Conservation (phyloP, 2,113 vertebrate genomes). For the Rissa tridactyla region DNA sequence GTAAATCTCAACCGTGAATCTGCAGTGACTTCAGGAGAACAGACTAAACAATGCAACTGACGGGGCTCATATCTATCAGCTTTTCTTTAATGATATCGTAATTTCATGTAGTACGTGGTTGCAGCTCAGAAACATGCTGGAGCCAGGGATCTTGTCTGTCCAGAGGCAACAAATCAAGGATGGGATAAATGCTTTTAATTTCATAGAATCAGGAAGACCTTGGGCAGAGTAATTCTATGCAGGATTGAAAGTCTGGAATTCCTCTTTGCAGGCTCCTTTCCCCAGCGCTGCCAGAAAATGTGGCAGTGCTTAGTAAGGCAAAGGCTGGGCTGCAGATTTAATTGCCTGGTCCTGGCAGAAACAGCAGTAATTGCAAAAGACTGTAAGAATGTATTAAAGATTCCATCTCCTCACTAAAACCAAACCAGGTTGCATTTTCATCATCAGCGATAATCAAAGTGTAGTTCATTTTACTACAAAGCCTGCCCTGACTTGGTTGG, state of each 20-base stretch:
- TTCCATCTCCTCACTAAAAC: neutral
- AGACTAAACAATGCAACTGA: neutral
- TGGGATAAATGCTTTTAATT: neutral
- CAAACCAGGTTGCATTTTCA: neutral
- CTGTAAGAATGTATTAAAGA: slow-evolving; percentile 8
- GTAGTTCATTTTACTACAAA: slow-evolving; percentile 10
- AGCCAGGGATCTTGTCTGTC: neutral
- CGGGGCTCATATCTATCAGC: neutral
- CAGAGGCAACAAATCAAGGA: neutral
- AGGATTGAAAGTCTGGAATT: neutral
- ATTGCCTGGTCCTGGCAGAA: neutral
- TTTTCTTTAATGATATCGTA: neutral
- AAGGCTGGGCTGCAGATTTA: neutral
- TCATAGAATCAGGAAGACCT: neutral
- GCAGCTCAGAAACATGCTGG: neutral
- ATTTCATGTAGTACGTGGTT: neutral
- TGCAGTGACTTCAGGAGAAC: neutral
- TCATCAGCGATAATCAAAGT: neutral
- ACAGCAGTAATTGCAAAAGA: neutral
- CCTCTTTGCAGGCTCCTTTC: neutral
- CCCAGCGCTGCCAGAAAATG: neutral
- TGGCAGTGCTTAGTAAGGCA: neutral
- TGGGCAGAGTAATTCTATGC: neutral
- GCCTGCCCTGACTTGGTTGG: neutral
- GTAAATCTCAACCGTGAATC: neutral